Base-by-base conservation (phyloP, 2,113 vertebrate genomes). In the Rhinolophus sinicus region DNA sequence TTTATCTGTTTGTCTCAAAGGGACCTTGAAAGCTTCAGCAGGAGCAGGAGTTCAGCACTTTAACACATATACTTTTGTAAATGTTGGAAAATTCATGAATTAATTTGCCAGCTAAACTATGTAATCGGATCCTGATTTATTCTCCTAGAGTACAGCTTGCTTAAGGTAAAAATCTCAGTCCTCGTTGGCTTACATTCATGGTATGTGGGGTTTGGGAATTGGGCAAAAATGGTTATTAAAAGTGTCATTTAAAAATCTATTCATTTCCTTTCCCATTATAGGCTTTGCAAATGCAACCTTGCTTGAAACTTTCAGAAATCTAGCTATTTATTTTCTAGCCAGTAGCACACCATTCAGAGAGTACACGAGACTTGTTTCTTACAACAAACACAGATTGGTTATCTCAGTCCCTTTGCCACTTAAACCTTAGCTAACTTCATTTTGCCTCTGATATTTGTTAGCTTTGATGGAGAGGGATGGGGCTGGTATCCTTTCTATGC, bases 81-180 rank as follows among this genome's bases (percentile, higher is more conserved):
- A 76, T 87, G 47, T 92, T 96, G 84, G 75, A 86, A 97, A 95
- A 93, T 69, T 93, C 92, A 93, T 30, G 6, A 97, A 95, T 97
- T 97, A 92, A 94, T 76, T 97, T 97, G 78, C 94, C 62, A 81
- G n/a, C 13, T 81, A 96, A 93, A 94, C 38, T 96, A 40, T 58
- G 12, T 86, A 96, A 95, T 95, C 18, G 1, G 60, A 95, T 89
- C 47, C 80, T 69, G 13, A 93, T 91, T 94, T 96, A 81, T 95
- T 92, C 75, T 93, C 70, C 40, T 69, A 69, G 35, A 94, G 22
- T 30, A 86, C 28, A 67, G 56, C 26, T 93, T 70, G 92, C 3
- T 21, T 21, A 67, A 65, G 87, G 28, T 35, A 54, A 88, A 97
- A 97, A 21, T 58, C 0, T 95, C 6, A 14, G 26, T 82, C 2